Evolutionary conservation across 2,797 vertebrate species (phyloP).

Genomic region (Adelosebastes latens): DNA sequence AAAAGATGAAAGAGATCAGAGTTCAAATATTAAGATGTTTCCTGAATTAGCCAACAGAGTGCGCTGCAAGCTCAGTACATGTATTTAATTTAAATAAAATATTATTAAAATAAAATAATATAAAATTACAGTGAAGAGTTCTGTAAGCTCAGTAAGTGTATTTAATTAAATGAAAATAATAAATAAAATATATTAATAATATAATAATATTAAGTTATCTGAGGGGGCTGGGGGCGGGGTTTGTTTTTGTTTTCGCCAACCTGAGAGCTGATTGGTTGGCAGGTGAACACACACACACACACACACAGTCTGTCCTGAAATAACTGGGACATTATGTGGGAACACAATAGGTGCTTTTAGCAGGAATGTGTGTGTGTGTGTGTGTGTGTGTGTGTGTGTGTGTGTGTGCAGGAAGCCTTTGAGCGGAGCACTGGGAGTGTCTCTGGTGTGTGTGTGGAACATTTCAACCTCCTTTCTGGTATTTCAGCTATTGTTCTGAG

Average conservation of each 20-base stretch:
- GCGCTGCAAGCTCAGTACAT: neutral
- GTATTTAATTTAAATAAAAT: neutral
- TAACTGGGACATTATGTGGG: constrained; percentile 64
- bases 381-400: constrained; percentile 20
- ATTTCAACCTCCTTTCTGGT: constrained; percentile 71
- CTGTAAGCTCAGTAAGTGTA: neutral
- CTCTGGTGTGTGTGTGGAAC: constrained; percentile 63
- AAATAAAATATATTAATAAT: neutral
- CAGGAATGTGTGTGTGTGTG: constrained; percentile 29
- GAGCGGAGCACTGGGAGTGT: constrained; percentile 58
- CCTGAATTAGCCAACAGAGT: neutral
- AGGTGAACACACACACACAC: neutral
- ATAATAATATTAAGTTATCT: neutral
- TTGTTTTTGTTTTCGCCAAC: constrained; percentile 7
- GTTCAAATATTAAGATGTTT: neutral
- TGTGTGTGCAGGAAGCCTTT: constrained; percentile 71
- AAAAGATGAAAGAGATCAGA: neutral
- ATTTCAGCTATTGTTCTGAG: constrained; percentile 69
- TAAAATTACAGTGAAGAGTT: neutral
- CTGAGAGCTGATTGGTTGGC: constrained; percentile 1
- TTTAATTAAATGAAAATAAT: neutral
- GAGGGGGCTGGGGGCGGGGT: too few species aligned
- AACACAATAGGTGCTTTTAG: constrained; percentile 54
- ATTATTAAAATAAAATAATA: neutral
- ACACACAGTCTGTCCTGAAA: constrained; percentile 57